Percentiles rank a stretch among this genome's conserved stretches.
These are phyloP conservation scores for Gobionotothen gibberifrons DNA, from an alignment of 2,797 vertebrate genomes.

Conservation along the genomic window DNA sequence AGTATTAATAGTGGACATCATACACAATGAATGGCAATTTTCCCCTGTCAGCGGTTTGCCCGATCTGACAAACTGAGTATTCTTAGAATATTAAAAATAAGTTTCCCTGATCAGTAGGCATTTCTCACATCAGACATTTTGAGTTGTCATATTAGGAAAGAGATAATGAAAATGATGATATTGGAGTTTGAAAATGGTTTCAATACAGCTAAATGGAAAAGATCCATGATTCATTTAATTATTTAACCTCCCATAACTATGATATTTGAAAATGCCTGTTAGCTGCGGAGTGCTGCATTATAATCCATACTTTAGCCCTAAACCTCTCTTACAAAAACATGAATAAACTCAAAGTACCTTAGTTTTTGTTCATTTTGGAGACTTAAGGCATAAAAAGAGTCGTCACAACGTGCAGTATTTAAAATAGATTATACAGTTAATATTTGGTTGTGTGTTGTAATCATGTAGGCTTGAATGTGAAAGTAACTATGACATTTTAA, in stretches of 20 bases:
- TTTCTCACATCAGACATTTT: neutral
- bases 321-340: neutral
- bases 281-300: neutral
- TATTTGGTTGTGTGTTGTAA: neutral
- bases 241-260: constrained; percentile 10
- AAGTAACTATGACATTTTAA: neutral
- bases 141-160: constrained; percentile 2
- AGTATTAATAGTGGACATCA: constrained; percentile 50
- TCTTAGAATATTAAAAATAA: neutral
- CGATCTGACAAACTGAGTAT: constrained; percentile 15
- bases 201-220: neutral
- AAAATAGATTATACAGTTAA: neutral
- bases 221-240: neutral
- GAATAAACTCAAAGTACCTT: neutral
- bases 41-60: neutral
- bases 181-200: neutral
- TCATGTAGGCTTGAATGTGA: neutral
- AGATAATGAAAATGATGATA: neutral
- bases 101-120: neutral
- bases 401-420: neutral
- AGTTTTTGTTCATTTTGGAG: neutral
- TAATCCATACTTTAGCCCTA: too few relatives aligned
- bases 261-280: neutral
- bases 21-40: constrained; percentile 22
- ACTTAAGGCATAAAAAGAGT: neutral